These are phyloP conservation scores for Sebastes reedi DNA, from an alignment of 2,797 vertebrate genomes.

Conservation along the genomic window DNA sequence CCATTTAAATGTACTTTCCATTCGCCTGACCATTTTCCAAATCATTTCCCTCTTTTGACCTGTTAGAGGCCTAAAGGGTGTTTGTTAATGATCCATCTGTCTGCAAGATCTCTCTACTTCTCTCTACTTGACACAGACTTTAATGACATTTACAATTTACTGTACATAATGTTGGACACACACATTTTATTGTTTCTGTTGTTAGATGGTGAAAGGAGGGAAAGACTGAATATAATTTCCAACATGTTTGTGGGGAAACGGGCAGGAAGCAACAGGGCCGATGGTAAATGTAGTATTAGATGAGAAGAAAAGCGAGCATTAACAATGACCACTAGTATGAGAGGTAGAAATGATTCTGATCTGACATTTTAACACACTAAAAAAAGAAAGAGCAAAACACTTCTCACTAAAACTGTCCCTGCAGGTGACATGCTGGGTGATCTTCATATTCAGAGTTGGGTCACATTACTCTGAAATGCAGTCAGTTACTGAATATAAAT, in stretches of 20 bases:
- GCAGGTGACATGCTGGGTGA: too few relatives aligned
- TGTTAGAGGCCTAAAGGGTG: too few relatives aligned
- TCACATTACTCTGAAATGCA: too few relatives aligned
- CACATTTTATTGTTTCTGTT: not conserved
- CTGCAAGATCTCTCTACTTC: not conserved
- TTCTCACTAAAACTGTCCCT: not conserved
- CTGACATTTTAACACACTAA: not conserved
- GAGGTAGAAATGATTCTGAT: not conserved
- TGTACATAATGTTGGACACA: not conserved
- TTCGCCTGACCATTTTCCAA: not conserved
- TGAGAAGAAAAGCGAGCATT: not conserved
- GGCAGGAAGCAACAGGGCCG: not conserved
- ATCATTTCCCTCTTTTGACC: not conserved
- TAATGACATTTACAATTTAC: not conserved
- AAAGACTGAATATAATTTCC: not conserved
- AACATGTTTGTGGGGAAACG: not conserved
- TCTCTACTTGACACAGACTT: not conserved
- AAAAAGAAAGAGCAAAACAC: not conserved
- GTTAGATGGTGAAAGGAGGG: not conserved
- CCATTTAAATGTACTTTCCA: not conserved
- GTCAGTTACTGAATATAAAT: too few relatives aligned
- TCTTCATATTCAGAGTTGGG: too few relatives aligned
- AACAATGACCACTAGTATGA: not conserved
- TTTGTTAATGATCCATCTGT: not conserved
- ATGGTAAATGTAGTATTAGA: not conserved